Conservation (phyloP, 2,113 vertebrate genomes). For the Ceyx cyanopectus region DNA sequence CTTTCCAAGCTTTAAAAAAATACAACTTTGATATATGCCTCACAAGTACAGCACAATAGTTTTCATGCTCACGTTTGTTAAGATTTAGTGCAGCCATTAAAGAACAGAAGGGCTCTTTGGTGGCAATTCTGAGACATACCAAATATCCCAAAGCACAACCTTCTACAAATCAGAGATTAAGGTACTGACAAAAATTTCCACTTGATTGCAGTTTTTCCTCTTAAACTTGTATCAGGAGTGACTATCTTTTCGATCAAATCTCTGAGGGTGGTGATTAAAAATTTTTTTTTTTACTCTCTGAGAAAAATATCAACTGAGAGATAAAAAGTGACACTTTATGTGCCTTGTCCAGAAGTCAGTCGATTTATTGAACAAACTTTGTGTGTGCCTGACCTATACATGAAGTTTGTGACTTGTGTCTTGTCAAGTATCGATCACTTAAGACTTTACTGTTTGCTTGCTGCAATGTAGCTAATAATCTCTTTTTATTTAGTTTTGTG, state of each 20-base stretch:
- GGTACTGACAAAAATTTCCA: conserved; percentile 81
- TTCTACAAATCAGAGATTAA: conserved; percentile 86
- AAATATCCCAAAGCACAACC: conserved; percentile 84
- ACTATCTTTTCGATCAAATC: conserved; percentile 79
- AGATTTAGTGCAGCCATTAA: conserved; percentile 83
- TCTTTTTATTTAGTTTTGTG: conserved; percentile 81
- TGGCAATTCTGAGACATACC: conserved; percentile 81
- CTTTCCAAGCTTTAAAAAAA: conserved; percentile 80
- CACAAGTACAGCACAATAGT: conserved; percentile 81
- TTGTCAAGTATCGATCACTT: conserved; percentile 80
- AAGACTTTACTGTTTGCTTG: conserved; percentile 78
- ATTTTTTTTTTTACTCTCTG: conserved; percentile 42
- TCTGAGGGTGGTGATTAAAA: conserved; percentile 54
- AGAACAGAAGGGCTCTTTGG: conserved; percentile 83
- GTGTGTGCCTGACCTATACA: conserved; percentile 76
- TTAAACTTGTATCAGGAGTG: conserved; percentile 76
- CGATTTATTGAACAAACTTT: conserved; percentile 75
- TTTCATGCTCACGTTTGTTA: conserved; percentile 85
- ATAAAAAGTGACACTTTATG: conserved; percentile 82
- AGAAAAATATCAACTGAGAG: conserved; percentile 79
- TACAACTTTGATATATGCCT: conserved; percentile 82
- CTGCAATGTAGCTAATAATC: conserved; percentile 77
- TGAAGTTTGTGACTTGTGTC: conserved; percentile 73
- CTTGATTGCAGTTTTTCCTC: conserved; percentile 79
- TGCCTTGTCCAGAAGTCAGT: conserved; percentile 72